phyloP scores from a whole-genome alignment of 2,888 invertebrate genomes.

The Sarcophaga subvicina region DNA sequence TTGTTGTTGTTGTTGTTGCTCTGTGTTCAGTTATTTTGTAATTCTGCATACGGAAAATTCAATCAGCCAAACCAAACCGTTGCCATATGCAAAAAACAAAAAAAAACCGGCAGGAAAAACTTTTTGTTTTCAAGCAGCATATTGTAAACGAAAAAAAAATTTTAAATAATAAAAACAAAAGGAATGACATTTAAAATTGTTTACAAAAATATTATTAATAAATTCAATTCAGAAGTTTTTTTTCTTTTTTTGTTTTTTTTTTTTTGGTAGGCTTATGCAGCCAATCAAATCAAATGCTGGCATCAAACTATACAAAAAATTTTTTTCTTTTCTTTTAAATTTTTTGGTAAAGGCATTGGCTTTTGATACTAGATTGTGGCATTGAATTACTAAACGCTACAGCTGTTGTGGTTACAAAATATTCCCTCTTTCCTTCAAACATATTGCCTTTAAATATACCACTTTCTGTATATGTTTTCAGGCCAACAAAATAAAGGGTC shows the following conservation, averaged over 20 bases:
- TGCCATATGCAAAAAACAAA: conserved; percentile 3
- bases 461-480: conserved; percentile 4
- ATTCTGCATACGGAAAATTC: conserved; percentile 3
- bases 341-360: not conserved
- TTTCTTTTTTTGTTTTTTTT: not conserved
- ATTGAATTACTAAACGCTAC: conserved; percentile 43
- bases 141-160: conserved; percentile 1
- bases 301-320: not conserved
- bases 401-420: conserved; percentile 48
- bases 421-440: not conserved
- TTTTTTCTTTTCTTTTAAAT: too few relatives aligned
- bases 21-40: not conserved
- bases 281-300: not conserved
- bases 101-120: not conserved
- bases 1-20: not conserved
- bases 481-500: not conserved
- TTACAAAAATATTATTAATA: conserved; percentile 60
- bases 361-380: not conserved
- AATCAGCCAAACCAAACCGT: not conserved
- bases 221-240: conserved; percentile 51
- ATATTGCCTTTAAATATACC: too few relatives aligned
- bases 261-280: conserved; percentile 21
- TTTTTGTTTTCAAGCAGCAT: not conserved
- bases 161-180: not conserved
- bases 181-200: conserved; percentile 23